Base-by-base conservation (phyloP, 2,888 invertebrate species). In the Holacanthella duospinosa region DNA sequence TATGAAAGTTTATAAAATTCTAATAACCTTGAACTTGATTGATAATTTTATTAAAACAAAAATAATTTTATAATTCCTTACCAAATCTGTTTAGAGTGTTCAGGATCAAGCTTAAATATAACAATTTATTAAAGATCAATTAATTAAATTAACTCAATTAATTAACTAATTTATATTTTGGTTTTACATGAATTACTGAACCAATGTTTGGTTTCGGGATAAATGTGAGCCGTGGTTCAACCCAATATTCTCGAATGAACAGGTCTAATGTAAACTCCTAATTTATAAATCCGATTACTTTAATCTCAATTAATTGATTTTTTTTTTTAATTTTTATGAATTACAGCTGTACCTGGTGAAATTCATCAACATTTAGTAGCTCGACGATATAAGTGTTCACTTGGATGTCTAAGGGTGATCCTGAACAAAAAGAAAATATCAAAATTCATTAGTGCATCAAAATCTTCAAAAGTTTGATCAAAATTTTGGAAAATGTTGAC, bases 201-300 rank as follows among this genome's bases (percentile, higher is more conserved):
- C 59, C 59, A 27, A 59, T 59, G 28, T 59, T 59, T 12, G 59
- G 59, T 43, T 43, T 59, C 6, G 59, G 59, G 12, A 43, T 26
- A 48, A 59, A 59, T 24, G 59, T 48, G 4, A 59, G 25, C 2
- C 59, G 43, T 6, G 59, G 59, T 21, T 59, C 59, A 21, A 59
- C 28, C 59, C 59, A 59, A 43, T 59, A 59, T 25, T 59, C 59
- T 19, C 59, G 43, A n/a, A 59, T n/a, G 44, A 29, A 59, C 25
- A 59, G 25, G 26, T 59, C 59, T 6, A 59, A 3, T 59, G 59
- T 59, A 44, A 59, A 27, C 44, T 59, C 59, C n/a, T n/a, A n/a
- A 25, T 55, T 12, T 54, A 21, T 54, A 21, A 9, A 54, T 21
- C 6, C 21, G 9, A 12, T 16, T 54, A 6, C 12, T 54, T 54